Conservation (phyloP, 2,888 invertebrate species). For the Cerastis leucographa region DNA sequence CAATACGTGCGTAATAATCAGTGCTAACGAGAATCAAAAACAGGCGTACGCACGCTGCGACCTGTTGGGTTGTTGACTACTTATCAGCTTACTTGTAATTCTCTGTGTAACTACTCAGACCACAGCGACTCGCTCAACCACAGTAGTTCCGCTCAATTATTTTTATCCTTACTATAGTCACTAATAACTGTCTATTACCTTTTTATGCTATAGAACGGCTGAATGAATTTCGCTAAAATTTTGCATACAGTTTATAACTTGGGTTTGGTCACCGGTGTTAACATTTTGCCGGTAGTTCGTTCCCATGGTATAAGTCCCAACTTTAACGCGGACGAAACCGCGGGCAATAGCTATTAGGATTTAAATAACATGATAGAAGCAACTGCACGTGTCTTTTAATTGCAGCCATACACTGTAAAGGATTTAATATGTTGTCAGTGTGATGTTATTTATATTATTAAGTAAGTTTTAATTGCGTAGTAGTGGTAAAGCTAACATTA, state of each 20-base stretch:
- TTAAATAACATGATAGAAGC: not conserved
- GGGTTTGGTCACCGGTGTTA: not conserved
- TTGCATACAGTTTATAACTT: not conserved
- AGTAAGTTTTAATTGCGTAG: constrained; percentile 44
- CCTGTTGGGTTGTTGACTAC: constrained; percentile 15
- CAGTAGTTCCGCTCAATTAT: not conserved
- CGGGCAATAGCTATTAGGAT: not conserved
- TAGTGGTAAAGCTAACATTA: constrained; percentile 24
- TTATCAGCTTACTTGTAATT: constrained; percentile 5
- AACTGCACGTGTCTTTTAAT: constrained; percentile 30
- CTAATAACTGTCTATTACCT: not conserved
- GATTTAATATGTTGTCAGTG: constrained; percentile 31
- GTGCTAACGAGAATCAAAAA: constrained; percentile 1
- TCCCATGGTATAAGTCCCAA: not conserved
- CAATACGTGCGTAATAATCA: constrained; percentile 19
- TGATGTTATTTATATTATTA: constrained; percentile 37
- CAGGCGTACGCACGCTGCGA: constrained; percentile 7
- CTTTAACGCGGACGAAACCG: not conserved
- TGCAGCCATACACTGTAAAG: constrained; percentile 27
- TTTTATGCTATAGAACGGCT: not conserved
- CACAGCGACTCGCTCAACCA: constrained; percentile 19
- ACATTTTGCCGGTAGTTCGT: not conserved
- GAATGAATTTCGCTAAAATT: not conserved
- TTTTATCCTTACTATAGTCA: constrained; percentile 10
- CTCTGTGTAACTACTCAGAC: constrained; percentile 4